Evolutionary conservation across 2,113 vertebrate genomes (phyloP).

Genomic region (Ginglymostoma cirratum): DNA sequence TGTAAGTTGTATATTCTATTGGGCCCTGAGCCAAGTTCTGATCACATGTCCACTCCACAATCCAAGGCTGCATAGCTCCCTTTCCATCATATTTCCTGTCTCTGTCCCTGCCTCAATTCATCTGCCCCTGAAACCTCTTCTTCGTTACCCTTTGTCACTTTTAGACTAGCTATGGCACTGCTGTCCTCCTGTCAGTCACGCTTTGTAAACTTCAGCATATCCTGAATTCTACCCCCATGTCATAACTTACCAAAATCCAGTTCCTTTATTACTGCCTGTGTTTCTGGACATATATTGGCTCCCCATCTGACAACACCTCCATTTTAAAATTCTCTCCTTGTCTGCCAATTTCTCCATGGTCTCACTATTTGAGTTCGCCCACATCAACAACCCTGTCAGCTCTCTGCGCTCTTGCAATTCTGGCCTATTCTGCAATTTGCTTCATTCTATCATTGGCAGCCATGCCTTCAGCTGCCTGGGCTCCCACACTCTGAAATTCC

Average conservation of each 20-base stretch:
- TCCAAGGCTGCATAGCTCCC: too few species aligned
- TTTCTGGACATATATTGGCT: not conserved
- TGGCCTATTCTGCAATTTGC: not conserved
- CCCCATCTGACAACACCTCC: not conserved
- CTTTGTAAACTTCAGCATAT: too few species aligned
- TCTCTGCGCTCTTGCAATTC: not conserved
- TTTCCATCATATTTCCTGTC: too few species aligned
- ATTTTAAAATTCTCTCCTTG: not conserved
- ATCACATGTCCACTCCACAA: too few species aligned
- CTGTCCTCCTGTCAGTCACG: too few species aligned
- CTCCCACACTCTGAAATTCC: not conserved
- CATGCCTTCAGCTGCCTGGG: not conserved
- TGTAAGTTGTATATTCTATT: too few species aligned
- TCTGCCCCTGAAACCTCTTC: too few species aligned
- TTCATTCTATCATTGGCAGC: not conserved
- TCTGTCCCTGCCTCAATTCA: too few species aligned
- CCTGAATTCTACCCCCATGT: too few species aligned
- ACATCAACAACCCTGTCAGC: not conserved
- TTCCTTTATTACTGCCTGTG: not conserved
- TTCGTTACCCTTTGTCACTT: too few species aligned
- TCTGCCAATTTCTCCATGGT: not conserved
- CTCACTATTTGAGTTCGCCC: not conserved
- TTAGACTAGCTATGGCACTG: too few species aligned
- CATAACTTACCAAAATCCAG: not conserved
- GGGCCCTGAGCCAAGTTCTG: too few species aligned